Percentiles rank a stretch among this genome's conserved stretches.
phyloP scores from a whole-genome alignment of 2,797 vertebrate genomes.

The Philypnodon macrostomus region DNA sequence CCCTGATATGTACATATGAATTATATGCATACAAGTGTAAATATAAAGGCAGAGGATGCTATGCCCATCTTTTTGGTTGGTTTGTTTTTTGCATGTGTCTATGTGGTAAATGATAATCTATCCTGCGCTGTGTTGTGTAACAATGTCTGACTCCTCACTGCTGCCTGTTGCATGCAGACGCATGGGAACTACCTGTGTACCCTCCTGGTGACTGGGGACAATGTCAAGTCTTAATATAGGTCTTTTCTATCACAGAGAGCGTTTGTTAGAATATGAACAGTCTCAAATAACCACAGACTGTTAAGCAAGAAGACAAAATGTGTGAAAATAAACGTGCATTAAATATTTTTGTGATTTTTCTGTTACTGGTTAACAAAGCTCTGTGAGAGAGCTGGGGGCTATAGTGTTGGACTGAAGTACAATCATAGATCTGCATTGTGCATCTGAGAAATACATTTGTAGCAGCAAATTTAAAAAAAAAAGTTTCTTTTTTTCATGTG shows the following conservation, averaged over 20 bases:
- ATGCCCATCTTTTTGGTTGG: slow-evolving; percentile 72
- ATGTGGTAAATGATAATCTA: slow-evolving; percentile 92
- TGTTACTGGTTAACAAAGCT: slow-evolving; percentile 76
- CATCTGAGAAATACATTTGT: slow-evolving; percentile 78
- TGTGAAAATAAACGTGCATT: slow-evolving; percentile 77
- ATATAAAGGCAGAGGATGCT: slow-evolving; percentile 91
- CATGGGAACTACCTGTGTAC: slow-evolving; percentile 84
- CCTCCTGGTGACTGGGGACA: slow-evolving; percentile 77
- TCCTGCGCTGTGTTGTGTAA: slow-evolving; percentile 81
- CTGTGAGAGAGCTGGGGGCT: slow-evolving; percentile 58
- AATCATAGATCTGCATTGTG: slow-evolving; percentile 76
- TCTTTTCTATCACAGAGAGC: slow-evolving; percentile 70
- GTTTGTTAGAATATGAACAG: slow-evolving; percentile 72
- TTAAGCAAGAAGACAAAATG: slow-evolving; percentile 71
- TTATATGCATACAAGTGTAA: slow-evolving; percentile 93
- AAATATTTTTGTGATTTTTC: slow-evolving; percentile 75
- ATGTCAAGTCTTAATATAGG: slow-evolving; percentile 83
- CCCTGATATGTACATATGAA: slow-evolving; percentile 91
- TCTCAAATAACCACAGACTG: slow-evolving; percentile 73
- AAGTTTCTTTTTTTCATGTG: slow-evolving; percentile 75
- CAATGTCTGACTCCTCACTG: slow-evolving; percentile 81
- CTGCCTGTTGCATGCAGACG: slow-evolving; percentile 86
- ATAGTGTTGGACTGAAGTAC: slow-evolving; percentile 69
- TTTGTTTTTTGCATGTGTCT: slow-evolving; percentile 95
- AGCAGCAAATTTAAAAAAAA: slow-evolving; percentile 68